A percentile compares a stretch with the other conserved stretches of the same genome.
phyloP scores from a whole-genome alignment of 2,888 invertebrate genomes.

The Cylindroiulus punctatus region DNA sequence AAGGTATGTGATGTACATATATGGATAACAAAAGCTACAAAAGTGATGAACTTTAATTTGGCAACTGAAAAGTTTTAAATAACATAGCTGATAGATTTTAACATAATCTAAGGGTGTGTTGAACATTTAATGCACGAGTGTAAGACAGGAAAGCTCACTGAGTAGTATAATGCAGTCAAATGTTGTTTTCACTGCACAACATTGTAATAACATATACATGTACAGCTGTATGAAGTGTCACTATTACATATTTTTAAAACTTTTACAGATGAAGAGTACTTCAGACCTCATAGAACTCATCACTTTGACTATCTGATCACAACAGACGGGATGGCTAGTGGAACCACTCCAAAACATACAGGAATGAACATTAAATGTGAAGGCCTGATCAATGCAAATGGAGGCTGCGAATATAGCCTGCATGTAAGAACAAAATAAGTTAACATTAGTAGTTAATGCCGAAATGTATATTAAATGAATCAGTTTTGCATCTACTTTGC shows the following conservation, averaged over 20 bases:
- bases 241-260: background rate
- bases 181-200: no score
- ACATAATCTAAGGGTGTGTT: no score
- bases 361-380: conserved; percentile 12
- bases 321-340: background rate
- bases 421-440: conserved; percentile 51
- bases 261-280: conserved; percentile 5
- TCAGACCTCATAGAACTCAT: background rate
- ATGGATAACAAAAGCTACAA: no score
- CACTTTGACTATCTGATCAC: background rate
- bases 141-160: no score
- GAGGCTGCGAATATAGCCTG: background rate
- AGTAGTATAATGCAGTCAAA: no score
- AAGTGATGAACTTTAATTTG: no score
- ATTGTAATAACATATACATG: no score
- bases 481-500: background rate
- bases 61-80: no score
- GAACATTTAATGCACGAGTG: no score
- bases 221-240: no score
- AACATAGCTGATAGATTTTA: no score
- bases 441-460: background rate
- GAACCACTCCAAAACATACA: background rate
- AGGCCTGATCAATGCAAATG: background rate
- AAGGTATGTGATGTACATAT: background rate
- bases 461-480: background rate